Evolutionary conservation across 2,888 invertebrate species (phyloP), one percentile per base, ranked within the genome.

Genomic region (Epicampocera succincta): DNA sequence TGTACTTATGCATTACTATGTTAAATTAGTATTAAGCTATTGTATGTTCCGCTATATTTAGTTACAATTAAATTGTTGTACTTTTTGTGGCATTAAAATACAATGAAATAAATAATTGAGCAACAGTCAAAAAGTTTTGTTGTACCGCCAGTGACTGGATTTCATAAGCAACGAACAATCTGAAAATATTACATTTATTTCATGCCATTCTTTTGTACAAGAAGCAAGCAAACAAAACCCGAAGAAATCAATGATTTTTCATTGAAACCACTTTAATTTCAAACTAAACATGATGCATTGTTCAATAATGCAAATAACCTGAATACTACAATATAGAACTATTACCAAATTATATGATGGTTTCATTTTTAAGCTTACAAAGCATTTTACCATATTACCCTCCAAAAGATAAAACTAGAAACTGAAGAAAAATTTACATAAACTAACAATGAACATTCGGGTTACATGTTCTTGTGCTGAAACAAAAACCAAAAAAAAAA

Each of bases 281-380:
- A 60, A 60, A 6, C 6, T 19, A 11, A 6, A 29, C 42, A 40
- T 58, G n/a, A 48, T 46, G 46, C 40, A 29, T 56, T 48, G 2
- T 71, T 52, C 61, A 60, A 46, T 61, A 71, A 63, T 60, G 68
- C 68, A 75, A 68, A 68, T 44, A 71, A 63, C 8, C 25, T 65
- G 6, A 65, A 65, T 63, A 69, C 46, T 25, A 25, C 19, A 52
- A 46, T 56, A 42, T 29, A 19, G 61, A 6, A 13, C 52, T 44
- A 52, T 52, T 61, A 68, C 12, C 77, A 71, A 77, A 71, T 71
- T 48, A 50, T 68, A 50, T 65, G 19, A 63, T 63, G 61, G 8
- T 2, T 54, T 69, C n/a, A n/a, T 69, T 61, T 63, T 17, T 44
- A 61, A n/a, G 29, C 21, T 6, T 15, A 17, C 13, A 42, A 17